Evolutionary conservation across 92 coral and sea anemone genomes (phyloP).

Genomic region (Hydrozoanthus gracilis): DNA sequence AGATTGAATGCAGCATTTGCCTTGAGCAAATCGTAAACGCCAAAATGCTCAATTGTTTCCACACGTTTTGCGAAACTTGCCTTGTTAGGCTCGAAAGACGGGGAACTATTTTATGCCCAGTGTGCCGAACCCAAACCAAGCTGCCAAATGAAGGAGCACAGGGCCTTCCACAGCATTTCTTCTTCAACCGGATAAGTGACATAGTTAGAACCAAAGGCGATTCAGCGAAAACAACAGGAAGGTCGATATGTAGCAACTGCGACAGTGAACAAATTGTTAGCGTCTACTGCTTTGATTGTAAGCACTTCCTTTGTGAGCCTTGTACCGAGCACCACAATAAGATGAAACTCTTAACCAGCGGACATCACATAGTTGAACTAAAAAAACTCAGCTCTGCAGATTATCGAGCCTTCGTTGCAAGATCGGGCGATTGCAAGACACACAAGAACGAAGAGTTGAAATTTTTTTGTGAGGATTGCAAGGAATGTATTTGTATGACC

Average conservation of each 20-base stretch:
- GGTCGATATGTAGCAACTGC: conserved; percentile 11
- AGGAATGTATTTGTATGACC: conserved; percentile 3
- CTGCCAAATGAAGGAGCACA: background rate
- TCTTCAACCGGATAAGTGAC: conserved; percentile 12
- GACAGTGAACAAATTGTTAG: background rate
- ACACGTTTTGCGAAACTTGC: conserved; percentile 17
- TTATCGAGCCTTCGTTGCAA: conserved; percentile 9
- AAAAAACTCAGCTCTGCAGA: conserved; percentile 11
- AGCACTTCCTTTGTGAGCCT: conserved; percentile 42
- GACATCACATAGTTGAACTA: conserved; percentile 15
- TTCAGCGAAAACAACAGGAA: background rate
- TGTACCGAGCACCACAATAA: conserved; percentile 11
- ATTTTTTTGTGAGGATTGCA: conserved; percentile 24
- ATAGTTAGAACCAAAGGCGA: conserved; percentile 3
- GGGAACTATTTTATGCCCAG: conserved; percentile 12
- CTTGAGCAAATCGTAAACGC: background rate
- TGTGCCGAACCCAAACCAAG: conserved; percentile 14
- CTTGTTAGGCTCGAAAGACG: background rate
- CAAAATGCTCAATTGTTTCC: background rate
- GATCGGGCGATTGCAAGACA: conserved; percentile 14
- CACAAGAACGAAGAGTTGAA: conserved; percentile 22
- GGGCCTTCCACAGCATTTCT: background rate
- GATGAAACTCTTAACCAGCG: conserved; percentile 22
- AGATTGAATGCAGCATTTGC: background rate
- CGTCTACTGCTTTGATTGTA: conserved; percentile 28